Evolutionary conservation across 1,140 invertebrate species (phyloP), one percentile per base, ranked within the genome.

Genomic region (Caenorhabditis latens): DNA sequence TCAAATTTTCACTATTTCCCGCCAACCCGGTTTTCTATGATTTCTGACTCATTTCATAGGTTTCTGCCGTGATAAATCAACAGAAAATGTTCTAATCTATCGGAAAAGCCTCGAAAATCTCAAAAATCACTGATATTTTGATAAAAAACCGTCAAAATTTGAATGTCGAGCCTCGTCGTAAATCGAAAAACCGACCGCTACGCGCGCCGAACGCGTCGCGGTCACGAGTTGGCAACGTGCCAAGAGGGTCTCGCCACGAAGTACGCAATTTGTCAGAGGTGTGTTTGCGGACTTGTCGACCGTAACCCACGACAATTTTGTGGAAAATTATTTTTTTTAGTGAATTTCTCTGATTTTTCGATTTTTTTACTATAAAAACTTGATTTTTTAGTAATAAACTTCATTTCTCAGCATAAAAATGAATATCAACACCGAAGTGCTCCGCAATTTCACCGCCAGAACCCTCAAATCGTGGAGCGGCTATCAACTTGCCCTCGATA

Each of bases 401-500:
- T n/a, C n/a, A n/a, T 71, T 32, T 79, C 50, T 50, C 46, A 79
- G 71, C 21, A 5, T 3, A 79, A 53, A 79, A 24, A 79, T 79
- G 71, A 79, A n/a, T 24, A 79, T 50, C 16, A 79, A 50, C 46
- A 13, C 46, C 4, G 71, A 79, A 13, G 14, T 50, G 9, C 46
- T 79, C 4, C 71, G 43, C n/a, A 48, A 79, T 24, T 79, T 79
- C 71, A 79, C 71, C 46, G 71, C n/a, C 8, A 50, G n/a, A 79
- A 50, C 46, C 0, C 43, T 79, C 71, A 50, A 50, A 32, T 79
- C 43, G 6, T 86, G 86, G 86, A 83, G 48, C 40, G 86, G 75
- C 0, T 86, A 86, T 75, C 86, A 87, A 48, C 32, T 88, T 16
- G 65, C 43, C 4, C 16, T 88, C 2, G 84, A 88, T 14, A 63